These are phyloP conservation scores for Cololabis saira DNA, from an alignment of 2,113 vertebrate species.

Conservation along the genomic window DNA sequence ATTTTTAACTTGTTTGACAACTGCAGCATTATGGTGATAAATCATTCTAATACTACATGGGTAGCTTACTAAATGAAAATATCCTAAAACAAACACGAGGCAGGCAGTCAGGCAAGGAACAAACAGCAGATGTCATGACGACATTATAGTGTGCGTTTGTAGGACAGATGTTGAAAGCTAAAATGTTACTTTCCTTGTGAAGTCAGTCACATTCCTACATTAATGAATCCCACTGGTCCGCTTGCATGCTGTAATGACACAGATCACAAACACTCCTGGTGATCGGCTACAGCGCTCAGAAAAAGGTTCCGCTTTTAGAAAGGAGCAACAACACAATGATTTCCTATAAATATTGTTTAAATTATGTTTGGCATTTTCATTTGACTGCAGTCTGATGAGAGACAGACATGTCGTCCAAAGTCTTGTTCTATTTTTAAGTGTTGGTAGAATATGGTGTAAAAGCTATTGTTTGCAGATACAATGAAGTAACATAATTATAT, in stretches of 20 bases:
- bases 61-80: background rate
- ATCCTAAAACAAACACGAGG: background rate
- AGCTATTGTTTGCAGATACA: background rate
- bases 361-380: conserved; percentile 57
- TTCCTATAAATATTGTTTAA: conserved; percentile 63
- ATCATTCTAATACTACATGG: conserved; percentile 12
- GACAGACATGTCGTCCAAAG: conserved; percentile 53
- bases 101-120: conserved; percentile 25
- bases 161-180: conserved; percentile 49
- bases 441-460: conserved; percentile 20
- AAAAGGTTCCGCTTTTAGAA: conserved; percentile 68
- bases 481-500: too few relatives aligned
- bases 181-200: conserved; percentile 41
- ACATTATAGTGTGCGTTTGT: conserved; percentile 43
- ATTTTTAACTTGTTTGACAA: background rate
- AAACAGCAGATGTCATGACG: conserved; percentile 39
- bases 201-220: conserved; percentile 60
- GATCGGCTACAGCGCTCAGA: conserved; percentile 65
- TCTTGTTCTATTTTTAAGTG: conserved; percentile 37
- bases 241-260: conserved; percentile 44
- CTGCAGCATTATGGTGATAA: background rate
- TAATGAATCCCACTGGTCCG: conserved; percentile 53
- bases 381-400: conserved; percentile 57
- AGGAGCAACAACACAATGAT: conserved; percentile 39
- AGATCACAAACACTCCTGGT: conserved; percentile 53